Percentiles rank a stretch among this genome's conserved stretches.
Conservation (phyloP, 2,797 vertebrate genomes). For the Heteromormyrus szaboi region DNA sequence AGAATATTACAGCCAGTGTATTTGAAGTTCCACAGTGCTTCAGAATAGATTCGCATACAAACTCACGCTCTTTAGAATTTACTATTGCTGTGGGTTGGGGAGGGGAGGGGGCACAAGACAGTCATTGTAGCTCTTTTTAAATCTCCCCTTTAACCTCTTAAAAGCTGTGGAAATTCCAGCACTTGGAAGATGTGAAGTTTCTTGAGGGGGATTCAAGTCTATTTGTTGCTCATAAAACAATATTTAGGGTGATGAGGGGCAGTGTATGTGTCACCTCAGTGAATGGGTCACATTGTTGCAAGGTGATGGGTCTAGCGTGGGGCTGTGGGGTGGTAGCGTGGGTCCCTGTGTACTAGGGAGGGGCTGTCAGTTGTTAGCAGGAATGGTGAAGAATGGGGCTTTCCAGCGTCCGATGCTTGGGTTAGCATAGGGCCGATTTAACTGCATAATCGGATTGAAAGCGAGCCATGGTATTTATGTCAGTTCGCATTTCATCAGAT, state of each 20-base stretch:
- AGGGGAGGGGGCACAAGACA: slow-evolving; percentile 33
- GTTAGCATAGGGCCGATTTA: slow-evolving; percentile 69
- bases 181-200: slow-evolving; percentile 66
- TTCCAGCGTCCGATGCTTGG: slow-evolving; percentile 69
- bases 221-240: slow-evolving; percentile 81
- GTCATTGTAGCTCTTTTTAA: slow-evolving; percentile 38
- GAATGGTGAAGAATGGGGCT: slow-evolving; percentile 62
- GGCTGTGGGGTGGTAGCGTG: slow-evolving; percentile 61
- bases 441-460: slow-evolving; percentile 79
- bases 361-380: slow-evolving; percentile 61
- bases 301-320: slow-evolving; percentile 72
- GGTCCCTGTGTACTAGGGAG: slow-evolving; percentile 64
- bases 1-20: slow-evolving; percentile 32
- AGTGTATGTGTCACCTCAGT: slow-evolving; percentile 70
- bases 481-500: slow-evolving; percentile 81
- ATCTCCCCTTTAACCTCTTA: slow-evolving; percentile 24
- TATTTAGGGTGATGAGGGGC: slow-evolving; percentile 76
- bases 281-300: slow-evolving; percentile 66
- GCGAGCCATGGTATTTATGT: slow-evolving; percentile 78
- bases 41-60: slow-evolving; percentile 25
- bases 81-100: slow-evolving; percentile 14
- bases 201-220: slow-evolving; percentile 68
- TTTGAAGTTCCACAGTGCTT: slow-evolving; percentile 35
- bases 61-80: slow-evolving; percentile 37
- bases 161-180: slow-evolving; percentile 41